Percentiles rank a stretch among this genome's conserved stretches.
Evolutionary conservation across 2,113 vertebrate species (phyloP).

Genomic region (Chamaetylas fuelleborni): DNA sequence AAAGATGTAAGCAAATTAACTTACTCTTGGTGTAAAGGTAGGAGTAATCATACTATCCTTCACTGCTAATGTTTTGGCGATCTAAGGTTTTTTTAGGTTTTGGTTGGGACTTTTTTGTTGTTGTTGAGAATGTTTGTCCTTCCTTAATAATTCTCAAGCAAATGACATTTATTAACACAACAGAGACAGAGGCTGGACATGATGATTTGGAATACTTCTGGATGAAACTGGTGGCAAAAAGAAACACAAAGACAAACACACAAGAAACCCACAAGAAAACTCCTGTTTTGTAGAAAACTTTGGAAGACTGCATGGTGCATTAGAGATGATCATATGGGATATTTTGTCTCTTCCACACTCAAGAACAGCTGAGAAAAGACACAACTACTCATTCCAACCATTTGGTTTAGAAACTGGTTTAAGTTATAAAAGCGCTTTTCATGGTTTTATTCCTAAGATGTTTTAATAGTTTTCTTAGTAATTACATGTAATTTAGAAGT

Average conservation of each 20-base stretch:
- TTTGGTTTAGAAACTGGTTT: not conserved
- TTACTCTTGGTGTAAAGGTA: not conserved
- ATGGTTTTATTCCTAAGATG: not conserved
- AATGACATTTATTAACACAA: not conserved
- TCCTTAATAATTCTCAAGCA: not conserved
- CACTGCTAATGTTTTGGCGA: not conserved
- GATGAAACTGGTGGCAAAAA: not conserved
- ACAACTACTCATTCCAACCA: not conserved
- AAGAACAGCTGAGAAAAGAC: not conserved
- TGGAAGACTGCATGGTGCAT: not conserved
- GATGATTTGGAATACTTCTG: not conserved
- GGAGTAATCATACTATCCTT: not conserved
- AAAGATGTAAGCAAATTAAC: not conserved
- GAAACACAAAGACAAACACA: not conserved
- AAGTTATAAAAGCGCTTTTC: not conserved
- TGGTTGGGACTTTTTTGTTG: no score
- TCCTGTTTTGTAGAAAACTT: not conserved
- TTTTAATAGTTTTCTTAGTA: not conserved
- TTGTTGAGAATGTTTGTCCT: not conserved
- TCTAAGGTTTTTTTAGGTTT: not conserved
- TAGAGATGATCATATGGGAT: not conserved
- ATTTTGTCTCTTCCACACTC: not conserved
- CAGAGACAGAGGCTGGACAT: not conserved
- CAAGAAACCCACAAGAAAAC: rapidly evolving
- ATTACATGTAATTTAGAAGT: not conserved